Base-by-base conservation (phyloP, 2,797 vertebrate genomes). In the Acanthiza pusilla region DNA sequence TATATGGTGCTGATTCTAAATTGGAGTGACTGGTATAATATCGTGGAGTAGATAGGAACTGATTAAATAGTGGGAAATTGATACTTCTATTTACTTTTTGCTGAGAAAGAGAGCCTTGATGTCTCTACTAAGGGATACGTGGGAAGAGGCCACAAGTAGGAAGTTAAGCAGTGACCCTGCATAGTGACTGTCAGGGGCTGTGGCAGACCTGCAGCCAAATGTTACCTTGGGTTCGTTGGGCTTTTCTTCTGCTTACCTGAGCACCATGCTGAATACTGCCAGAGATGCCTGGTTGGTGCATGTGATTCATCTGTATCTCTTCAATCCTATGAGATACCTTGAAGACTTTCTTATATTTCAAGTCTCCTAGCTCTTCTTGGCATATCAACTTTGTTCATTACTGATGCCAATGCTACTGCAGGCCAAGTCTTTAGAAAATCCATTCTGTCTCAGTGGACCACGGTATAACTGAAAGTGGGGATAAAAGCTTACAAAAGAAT, bases 291-390 rank as follows among this genome's bases (percentile, higher is more conserved):
- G n/a, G n/a, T n/a, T n/a, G n/a, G n/a, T n/a, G n/a, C n/a, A n/a
- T n/a, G n/a, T n/a, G n/a, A n/a, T n/a, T n/a, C n/a, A n/a, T n/a
- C n/a, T 55, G 3, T 45, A 42, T 48, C 16, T 74, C 72, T 58
- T 77, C 83, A 77, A 75, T 66, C 29, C 27, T 78, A 90, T 45
- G 55, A 71, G 85, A 67, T 34, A 53, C 32, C 55, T 79, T 62
- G 36, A 68, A 88, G 34, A 20, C 21, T 86, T 82, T n/a, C 9
- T 36, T 78, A 4, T 13, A 23, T 70, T 82, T 76, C 6, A 73
- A 91, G 34, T 38, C 29, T 34, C 34, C 23, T 62, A 86, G 48
- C 13, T 90, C 17, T 66, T 75, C 42, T 51, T 67, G 51, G 38
- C 22, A 16, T 47, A 73, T 15, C 16, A 60, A 3, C 19, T 70